Evolutionary conservation across 2,888 invertebrate genomes (phyloP), one percentile per base, ranked within the genome.

Genomic region (Drosophila quasianomalipes): DNA sequence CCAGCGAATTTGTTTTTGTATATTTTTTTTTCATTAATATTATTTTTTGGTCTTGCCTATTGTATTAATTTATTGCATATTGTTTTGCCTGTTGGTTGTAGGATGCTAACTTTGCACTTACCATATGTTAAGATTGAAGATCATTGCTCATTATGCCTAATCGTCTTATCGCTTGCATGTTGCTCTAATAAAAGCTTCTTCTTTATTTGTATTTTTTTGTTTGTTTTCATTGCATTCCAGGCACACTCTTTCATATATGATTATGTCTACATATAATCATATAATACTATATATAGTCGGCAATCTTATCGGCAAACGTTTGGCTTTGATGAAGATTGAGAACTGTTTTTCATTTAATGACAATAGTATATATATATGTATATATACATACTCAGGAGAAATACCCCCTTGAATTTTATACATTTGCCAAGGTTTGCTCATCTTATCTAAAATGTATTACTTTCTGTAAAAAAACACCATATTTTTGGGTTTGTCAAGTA

Each of bases 241-340:
- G 37, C 74, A 62, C 70, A 65, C 79, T 74, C 69, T 74, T 59
- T 33, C 16, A 31, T 47, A 41, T 54, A 55, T 53, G 37, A 44
- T 59, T 41, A 44, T 19, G 58, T 35, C 33, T 10, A 35, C 33
- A 44, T 5, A 22, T 35, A 19, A 28, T 6, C 44, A 31, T 39
- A 1, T 14, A 16, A 47, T 16, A 47, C 47, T 52, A 28, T 35
- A 26, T 51, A 28, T 51, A 55, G 33, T 44, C 28, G 19, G 30
- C 51, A 69, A 70, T 70, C 70, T 70, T 70, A 70, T 69, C 70
- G 30, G 41, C 22, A 22, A 47, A 31, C 59, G 39, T 19, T 69
- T 30, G 35, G 55, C 28, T 16, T 59, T 60, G 47, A 58, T 33
- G 26, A 74, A 59, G 64, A 65, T 55, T 54, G 64, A 55, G 41